phyloP scores from a whole-genome alignment of 2,113 vertebrate genomes.

The Cyanoderma ruficeps region DNA sequence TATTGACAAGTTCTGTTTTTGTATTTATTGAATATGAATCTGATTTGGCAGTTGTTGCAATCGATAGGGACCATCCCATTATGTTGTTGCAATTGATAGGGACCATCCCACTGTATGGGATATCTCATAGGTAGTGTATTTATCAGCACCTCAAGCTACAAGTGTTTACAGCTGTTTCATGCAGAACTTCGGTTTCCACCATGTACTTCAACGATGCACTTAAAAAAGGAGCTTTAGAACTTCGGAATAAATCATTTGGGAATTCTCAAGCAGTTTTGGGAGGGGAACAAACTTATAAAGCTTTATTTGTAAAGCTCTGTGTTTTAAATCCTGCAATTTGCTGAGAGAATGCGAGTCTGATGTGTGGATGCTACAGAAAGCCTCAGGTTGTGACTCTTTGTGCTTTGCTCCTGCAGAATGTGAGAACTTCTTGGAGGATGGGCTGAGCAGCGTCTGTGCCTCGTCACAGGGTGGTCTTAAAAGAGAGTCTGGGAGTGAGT shows the following conservation, averaged over 20 bases:
- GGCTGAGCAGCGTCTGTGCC: constrained; percentile 49
- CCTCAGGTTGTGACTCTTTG: not conserved
- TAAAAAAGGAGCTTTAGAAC: not conserved
- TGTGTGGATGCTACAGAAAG: not conserved
- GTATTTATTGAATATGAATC: not conserved
- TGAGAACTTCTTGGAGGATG: constrained; percentile 70
- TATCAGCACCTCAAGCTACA: not conserved
- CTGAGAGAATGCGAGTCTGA: accelerated
- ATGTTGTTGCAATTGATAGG: not conserved
- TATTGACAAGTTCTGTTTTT: not conserved
- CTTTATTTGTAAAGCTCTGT: not conserved
- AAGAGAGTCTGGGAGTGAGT: constrained; percentile 67
- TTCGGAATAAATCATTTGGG: not conserved
- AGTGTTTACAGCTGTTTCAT: not conserved
- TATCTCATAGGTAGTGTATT: not conserved
- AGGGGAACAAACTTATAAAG: not conserved
- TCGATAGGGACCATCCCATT: not conserved
- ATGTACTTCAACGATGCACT: accelerated
- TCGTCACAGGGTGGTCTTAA: constrained; percentile 56
- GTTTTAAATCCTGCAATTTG: not conserved
- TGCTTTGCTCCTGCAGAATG: constrained; percentile 65
- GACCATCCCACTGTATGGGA: not conserved
- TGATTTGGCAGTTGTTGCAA: not conserved
- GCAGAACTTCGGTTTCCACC: not conserved
- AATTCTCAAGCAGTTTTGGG: not conserved